Conservation (phyloP, 2,113 vertebrate genomes). For the Tichodroma muraria region DNA sequence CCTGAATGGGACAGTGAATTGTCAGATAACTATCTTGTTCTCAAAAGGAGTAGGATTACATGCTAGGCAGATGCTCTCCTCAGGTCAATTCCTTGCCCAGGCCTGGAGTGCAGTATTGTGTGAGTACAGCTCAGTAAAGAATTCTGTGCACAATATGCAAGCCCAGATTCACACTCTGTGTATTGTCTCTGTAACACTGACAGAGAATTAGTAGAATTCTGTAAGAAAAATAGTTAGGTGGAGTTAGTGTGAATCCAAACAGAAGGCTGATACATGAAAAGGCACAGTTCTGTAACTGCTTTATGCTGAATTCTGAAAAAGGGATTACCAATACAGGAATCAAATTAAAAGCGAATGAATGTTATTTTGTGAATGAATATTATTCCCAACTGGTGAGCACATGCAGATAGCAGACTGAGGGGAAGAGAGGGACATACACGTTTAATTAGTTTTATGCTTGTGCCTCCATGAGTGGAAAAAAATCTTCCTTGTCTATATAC, state of each 20-base stretch:
- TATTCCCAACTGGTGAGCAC: not conserved
- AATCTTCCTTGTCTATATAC: not conserved
- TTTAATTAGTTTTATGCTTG: not conserved
- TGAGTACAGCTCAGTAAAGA: not conserved
- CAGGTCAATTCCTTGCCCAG: not conserved
- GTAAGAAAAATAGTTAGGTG: not conserved
- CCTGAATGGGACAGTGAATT: not conserved
- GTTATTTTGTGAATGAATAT: not conserved
- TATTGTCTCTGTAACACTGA: not conserved
- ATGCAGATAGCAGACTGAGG: not conserved
- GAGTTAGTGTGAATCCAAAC: not conserved
- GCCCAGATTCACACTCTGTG: not conserved
- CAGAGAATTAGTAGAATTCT: not conserved
- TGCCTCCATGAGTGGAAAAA: not conserved
- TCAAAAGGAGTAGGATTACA: not conserved
- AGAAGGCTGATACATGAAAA: not conserved
- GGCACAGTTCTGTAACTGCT: not conserved
- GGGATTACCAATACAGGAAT: not conserved
- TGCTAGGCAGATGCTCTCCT: not conserved
- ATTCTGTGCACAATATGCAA: not conserved
- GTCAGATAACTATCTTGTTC: not conserved
- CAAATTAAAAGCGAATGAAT: not conserved
- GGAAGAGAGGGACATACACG: not conserved
- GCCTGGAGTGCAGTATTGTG: not conserved
- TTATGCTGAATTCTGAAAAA: not conserved